These are phyloP conservation scores for Platygyra sinensis DNA, from an alignment of 64 coral and sea anemone species.

Conservation along the genomic window DNA sequence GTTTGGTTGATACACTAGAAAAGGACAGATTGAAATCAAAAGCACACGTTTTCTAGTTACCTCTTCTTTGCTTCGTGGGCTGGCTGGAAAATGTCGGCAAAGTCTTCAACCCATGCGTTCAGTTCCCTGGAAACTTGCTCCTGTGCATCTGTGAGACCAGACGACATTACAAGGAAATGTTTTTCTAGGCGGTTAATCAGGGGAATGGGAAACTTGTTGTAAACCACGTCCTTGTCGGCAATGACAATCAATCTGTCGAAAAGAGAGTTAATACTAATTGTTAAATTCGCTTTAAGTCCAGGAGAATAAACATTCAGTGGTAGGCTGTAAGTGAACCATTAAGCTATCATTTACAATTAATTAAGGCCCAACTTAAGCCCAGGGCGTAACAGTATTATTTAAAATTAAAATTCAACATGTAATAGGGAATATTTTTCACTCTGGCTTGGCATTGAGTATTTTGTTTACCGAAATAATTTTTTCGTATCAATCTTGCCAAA, in stretches of 20 bases:
- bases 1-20: too few relatives aligned
- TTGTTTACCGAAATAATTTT: too few relatives aligned
- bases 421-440: too few relatives aligned
- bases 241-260: constrained; percentile 71
- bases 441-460: too few relatives aligned
- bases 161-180: constrained; percentile 74
- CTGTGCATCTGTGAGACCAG: constrained; percentile 50
- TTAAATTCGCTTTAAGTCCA: background rate
- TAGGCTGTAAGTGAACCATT: too few relatives aligned
- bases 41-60: background rate
- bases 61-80: constrained; percentile 1
- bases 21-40: background rate
- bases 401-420: too few relatives aligned
- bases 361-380: too few relatives aligned
- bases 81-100: constrained; percentile 15
- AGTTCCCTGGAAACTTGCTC: constrained; percentile 24
- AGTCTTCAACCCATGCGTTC: constrained; percentile 48
- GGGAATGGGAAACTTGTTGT: constrained; percentile 78
- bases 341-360: too few relatives aligned
- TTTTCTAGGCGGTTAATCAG: constrained; percentile 90
- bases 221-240: constrained; percentile 85
- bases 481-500: too few relatives aligned
- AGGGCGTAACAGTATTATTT: too few relatives aligned
- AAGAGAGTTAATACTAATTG: background rate
- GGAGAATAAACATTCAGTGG: too few relatives aligned